Base-by-base conservation (phyloP, 2,888 invertebrate genomes). In the Tachina fera region DNA sequence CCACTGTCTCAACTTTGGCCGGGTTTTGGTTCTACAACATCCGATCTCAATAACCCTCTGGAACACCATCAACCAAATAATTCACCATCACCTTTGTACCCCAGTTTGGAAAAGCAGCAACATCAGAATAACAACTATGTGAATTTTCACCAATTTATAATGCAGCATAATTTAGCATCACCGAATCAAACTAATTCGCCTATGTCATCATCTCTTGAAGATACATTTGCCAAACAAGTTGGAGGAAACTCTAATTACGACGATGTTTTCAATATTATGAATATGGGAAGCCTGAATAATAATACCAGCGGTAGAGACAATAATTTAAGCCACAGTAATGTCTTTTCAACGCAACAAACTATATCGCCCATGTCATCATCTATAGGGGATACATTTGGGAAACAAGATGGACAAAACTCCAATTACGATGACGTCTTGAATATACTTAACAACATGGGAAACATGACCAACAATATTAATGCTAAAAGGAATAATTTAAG, bases 71-170 rank as follows among this genome's bases (percentile, higher is more conserved):
- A 43, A 53, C 9, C 71, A 31, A 47, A 63, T 74, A 72, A 67
- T 9, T 22, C 63, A 13, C 6, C 60, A 10, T n/a, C 67, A 31
- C 5, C 51, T 14, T 19, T 58, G 14, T 71, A 53, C 39, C 13
- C 58, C 22, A 4, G 49, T 13, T n/a, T 49, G 9, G 63, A 14
- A 3, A 56, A 65, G 45, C 68, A 75, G 41, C 78, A 76, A 9
- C 63, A 68, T 22, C 31, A n/a, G 16, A 53, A 87, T 81, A 92
- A 91, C 85, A 91, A 90, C 85, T 92, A 92, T 87, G 91, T 92
- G n/a, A 90, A 92, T 81, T 92, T 92, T 76, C 92, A 92, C 88
- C 92, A 92, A 85, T 92, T 92, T 84, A 91, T 92, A 49, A 89
- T 91, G 88, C 92, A 92, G 88, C 92, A 92, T 87, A 92, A 93